These are phyloP conservation scores for Cataglyphis albicans DNA, from an alignment of 2,888 invertebrate genomes.

Conservation along the genomic window DNA sequence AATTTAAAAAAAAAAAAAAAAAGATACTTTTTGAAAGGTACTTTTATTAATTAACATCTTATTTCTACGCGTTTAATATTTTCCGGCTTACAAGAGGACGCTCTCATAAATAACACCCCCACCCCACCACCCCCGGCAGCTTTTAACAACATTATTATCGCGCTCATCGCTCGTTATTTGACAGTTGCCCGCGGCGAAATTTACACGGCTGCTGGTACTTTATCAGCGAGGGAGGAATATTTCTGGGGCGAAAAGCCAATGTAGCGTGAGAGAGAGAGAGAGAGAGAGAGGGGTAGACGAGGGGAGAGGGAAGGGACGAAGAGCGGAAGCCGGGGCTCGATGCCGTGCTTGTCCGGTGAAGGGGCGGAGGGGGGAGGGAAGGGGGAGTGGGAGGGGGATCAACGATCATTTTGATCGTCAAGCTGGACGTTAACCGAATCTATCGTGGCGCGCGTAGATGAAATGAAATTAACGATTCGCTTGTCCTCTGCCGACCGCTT, in stretches of 20 bases:
- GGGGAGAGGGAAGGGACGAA: slow-evolving; percentile 23
- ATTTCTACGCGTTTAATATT: not conserved
- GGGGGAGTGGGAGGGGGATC: slow-evolving; percentile 56
- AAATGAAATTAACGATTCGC: slow-evolving; percentile 83
- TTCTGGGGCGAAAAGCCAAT: slow-evolving; percentile 16
- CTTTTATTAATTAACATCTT: not conserved
- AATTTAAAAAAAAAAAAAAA: slow-evolving; percentile 32
- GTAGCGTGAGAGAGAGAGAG: not conserved
- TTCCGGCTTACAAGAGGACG: not conserved
- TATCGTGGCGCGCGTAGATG: slow-evolving; percentile 74
- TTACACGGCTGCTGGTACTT: not conserved
- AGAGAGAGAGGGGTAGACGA: no score
- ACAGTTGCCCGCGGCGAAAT: not conserved
- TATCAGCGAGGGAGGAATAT: slow-evolving; percentile 5
- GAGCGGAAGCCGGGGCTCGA: slow-evolving; percentile 51
- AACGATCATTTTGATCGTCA: slow-evolving; percentile 82
- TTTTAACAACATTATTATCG: slow-evolving; percentile 18
- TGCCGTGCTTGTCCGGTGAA: slow-evolving; percentile 63
- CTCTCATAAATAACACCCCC: not conserved
- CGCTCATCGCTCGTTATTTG: not conserved
- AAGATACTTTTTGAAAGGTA: not conserved
- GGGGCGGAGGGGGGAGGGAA: slow-evolving; percentile 40
- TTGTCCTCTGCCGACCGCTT: slow-evolving; percentile 59
- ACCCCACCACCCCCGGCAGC: no score
- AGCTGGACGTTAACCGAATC: slow-evolving; percentile 83